Evolutionary conservation across 2,888 invertebrate species (phyloP), one percentile per base, ranked within the genome.

Genomic region (Carpatolechia fugitivella): DNA sequence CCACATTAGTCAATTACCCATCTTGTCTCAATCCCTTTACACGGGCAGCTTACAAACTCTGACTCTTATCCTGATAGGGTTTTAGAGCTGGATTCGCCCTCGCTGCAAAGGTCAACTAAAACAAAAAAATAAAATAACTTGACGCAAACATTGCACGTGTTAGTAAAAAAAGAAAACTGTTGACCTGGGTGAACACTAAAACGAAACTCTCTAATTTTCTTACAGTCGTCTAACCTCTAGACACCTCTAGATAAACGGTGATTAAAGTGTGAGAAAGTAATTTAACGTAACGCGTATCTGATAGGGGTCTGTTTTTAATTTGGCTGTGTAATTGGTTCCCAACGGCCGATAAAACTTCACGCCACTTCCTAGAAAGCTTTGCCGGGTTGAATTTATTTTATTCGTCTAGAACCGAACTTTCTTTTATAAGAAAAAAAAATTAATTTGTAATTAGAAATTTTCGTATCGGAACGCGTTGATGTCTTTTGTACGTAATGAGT

Each of bases 251-350:
- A n/a, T n/a, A 50, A 50, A 47, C 48, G 56, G 47, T 52, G 51
- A 52, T 58, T 51, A 52, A 47, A 53, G 41, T 54, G 54, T 50
- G 55, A 47, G 55, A 58, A 58, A 58, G 52, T 58, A 58, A 58
- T 58, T 55, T 58, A 53, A 55, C 14, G 38, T 52, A 57, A 55
- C 58, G 49, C 54, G 52, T 47, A 52, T 54, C 54, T 52, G 59
- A 56, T 52, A 51, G 57, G n/a, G 20, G 50, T 52, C 52, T 59
- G 56, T 59, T 59, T 59, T 59, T 59, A 59, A 59, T 59, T 59
- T 56, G 49, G 48, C 20, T 54, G 49, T 54, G 56, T 58, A 56
- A 58, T 58, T 56, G 58, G 56, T 58, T 58, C 41, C 46, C 36
- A 51, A 46, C 52, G 53, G 49, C 41, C 55, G 58, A 54, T 56